Conservation (phyloP, 2,113 vertebrate species). For the Daubentonia madagascariensis region DNA sequence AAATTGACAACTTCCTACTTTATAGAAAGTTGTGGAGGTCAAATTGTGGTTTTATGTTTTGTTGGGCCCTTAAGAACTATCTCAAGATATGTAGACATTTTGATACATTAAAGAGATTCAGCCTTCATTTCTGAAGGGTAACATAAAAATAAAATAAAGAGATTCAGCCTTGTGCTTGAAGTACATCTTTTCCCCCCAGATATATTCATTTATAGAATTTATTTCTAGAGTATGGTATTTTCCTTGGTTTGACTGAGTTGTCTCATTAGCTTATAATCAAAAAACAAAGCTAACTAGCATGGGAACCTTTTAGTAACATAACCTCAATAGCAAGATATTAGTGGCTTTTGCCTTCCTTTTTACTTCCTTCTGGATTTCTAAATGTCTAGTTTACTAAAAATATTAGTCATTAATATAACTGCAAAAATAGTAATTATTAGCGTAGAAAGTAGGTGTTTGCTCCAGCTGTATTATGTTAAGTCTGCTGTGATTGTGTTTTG, state of each 20-base stretch:
- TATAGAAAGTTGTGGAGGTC: neutral
- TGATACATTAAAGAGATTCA: conserved; percentile 20
- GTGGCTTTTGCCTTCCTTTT: conserved; percentile 34
- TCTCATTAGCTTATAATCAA: conserved; percentile 46
- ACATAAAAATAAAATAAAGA: neutral
- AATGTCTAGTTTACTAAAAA: conserved; percentile 38
- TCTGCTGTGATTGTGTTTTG: neutral
- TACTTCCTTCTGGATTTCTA: conserved; percentile 3
- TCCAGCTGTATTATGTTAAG: neutral
- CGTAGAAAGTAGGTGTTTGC: conserved; percentile 3
- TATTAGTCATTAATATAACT: neutral
- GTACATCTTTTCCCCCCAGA: neutral
- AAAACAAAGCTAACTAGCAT: conserved; percentile 36
- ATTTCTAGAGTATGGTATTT: conserved; percentile 38
- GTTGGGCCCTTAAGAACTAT: neutral
- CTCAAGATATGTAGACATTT: conserved; percentile 25
- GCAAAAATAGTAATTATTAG: conserved; percentile 18
- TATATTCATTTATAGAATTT: neutral
- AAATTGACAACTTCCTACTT: conserved; percentile 10
- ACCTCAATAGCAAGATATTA: conserved; percentile 17
- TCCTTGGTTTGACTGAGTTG: conserved; percentile 37
- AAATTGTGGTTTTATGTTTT: conserved; percentile 30
- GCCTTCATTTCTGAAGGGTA: neutral
- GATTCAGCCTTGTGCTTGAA: neutral
- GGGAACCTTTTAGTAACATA: neutral